A percentile compares a stretch with the other conserved stretches of the same genome.
Conservation (phyloP, 2,797 vertebrate species). For the Amniataba percoides region DNA sequence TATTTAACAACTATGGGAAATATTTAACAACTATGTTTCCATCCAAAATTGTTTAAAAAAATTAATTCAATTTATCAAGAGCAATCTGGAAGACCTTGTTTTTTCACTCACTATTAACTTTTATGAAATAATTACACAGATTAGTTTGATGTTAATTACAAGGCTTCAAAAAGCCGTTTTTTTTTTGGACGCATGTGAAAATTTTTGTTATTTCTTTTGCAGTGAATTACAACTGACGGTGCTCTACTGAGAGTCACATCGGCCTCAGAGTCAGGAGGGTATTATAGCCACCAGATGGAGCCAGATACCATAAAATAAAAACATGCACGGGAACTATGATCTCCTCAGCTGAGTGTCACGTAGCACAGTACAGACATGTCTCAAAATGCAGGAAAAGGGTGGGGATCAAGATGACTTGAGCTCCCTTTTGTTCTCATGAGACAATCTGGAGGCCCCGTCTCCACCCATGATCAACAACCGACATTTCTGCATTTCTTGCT, state of each 20-base stretch:
- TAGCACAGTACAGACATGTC: conserved; percentile 18
- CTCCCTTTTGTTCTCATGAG: conserved; percentile 40
- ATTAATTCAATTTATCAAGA: not conserved
- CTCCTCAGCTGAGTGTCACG: conserved; percentile 1
- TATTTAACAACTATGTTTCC: not conserved
- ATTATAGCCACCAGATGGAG: conserved; percentile 78
- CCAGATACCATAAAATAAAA: conserved; percentile 61
- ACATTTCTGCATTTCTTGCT: conserved; percentile 14
- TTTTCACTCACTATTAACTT: not conserved
- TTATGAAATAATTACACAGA: not conserved
- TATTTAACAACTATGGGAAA: not conserved
- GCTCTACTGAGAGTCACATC: not conserved
- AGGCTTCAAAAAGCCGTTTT: not conserved
- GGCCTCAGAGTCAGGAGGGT: conserved; percentile 1
- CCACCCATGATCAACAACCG: conserved; percentile 6
- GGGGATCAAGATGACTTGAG: conserved; percentile 16
- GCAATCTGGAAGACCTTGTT: not conserved
- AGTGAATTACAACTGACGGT: not conserved
- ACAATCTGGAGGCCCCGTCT: not conserved
- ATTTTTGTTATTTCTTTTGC: not conserved
- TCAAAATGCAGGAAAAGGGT: conserved; percentile 57
- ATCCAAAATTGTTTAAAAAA: no score
- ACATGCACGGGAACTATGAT: conserved; percentile 24
- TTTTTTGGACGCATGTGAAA: not conserved
- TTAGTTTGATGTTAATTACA: not conserved